These are phyloP conservation scores for Pangasius sanitwongsei DNA, from an alignment of 2,797 vertebrate species.

Conservation along the genomic window DNA sequence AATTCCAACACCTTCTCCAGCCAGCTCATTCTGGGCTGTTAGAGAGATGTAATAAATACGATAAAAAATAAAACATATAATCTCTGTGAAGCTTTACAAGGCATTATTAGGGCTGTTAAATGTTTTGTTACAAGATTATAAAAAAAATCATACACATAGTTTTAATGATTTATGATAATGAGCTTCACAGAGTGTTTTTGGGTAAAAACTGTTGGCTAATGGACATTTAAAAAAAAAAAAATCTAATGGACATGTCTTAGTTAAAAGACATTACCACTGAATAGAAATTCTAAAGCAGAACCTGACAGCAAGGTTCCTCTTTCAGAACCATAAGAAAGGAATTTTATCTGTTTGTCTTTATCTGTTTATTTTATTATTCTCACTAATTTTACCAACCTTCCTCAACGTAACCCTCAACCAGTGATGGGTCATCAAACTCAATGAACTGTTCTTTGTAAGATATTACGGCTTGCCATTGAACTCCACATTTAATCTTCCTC, in stretches of 20 bases:
- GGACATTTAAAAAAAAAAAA: background rate
- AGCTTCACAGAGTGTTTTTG: background rate
- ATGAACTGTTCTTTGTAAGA: conserved; percentile 14
- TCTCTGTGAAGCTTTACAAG: background rate
- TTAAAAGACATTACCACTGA: background rate
- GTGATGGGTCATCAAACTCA: conserved; percentile 44
- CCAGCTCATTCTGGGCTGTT: conserved; percentile 57
- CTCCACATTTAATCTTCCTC: conserved; percentile 42
- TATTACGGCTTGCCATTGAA: conserved; percentile 35
- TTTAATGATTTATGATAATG: background rate
- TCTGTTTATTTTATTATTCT: background rate
- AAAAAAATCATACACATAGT: background rate
- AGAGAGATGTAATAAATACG: background rate
- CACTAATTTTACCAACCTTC: conserved; percentile 19
- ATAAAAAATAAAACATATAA: background rate
- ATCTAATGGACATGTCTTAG: background rate
- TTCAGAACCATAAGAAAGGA: background rate
- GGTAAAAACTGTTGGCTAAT: background rate
- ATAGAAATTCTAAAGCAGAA: background rate
- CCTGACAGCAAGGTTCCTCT: background rate
- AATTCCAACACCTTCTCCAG: conserved; percentile 63
- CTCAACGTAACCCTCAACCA: conserved; percentile 36
- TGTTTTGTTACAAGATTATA: background rate
- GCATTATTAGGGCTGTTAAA: background rate
- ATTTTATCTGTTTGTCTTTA: background rate